These are phyloP conservation scores for Todus mexicanus DNA, from an alignment of 2,797 vertebrate genomes.

Conservation along the genomic window DNA sequence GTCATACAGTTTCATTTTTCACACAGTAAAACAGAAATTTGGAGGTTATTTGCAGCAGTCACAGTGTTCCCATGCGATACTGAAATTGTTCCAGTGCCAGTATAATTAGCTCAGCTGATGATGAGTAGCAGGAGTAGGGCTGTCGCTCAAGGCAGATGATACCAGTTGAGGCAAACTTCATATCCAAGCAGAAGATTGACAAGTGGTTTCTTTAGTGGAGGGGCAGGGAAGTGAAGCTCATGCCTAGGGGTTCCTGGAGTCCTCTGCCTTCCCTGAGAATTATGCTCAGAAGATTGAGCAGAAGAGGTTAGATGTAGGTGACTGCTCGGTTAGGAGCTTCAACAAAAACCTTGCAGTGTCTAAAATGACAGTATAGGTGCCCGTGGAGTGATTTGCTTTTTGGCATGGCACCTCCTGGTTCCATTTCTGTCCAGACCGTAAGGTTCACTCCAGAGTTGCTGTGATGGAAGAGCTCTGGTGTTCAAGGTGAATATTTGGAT, in stretches of 20 bases:
- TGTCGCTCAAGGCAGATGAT: neutral
- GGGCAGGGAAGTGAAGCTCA: neutral
- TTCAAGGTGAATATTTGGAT: neutral
- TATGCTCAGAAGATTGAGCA: neutral
- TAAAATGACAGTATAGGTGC: neutral
- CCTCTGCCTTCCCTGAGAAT: neutral
- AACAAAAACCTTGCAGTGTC: neutral
- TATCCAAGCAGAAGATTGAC: neutral
- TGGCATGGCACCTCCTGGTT: neutral
- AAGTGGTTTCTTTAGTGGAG: neutral
- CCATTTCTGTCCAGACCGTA: neutral
- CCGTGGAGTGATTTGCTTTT: accelerated
- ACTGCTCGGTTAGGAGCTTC: neutral
- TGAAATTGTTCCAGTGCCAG: neutral
- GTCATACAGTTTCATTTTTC: neutral
- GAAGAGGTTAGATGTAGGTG: neutral
- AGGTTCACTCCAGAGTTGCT: neutral
- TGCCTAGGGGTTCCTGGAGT: neutral
- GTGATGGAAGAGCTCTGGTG: neutral
- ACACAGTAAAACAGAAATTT: neutral
- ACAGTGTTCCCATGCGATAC: neutral
- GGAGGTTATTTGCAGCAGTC: neutral
- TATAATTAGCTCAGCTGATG: neutral
- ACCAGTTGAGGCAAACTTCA: neutral
- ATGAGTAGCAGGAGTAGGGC: neutral